A percentile compares a stretch with the other conserved stretches of the same genome.
Conservation (phyloP, 2,797 vertebrate species). For the Paedocypris micromegethes region DNA sequence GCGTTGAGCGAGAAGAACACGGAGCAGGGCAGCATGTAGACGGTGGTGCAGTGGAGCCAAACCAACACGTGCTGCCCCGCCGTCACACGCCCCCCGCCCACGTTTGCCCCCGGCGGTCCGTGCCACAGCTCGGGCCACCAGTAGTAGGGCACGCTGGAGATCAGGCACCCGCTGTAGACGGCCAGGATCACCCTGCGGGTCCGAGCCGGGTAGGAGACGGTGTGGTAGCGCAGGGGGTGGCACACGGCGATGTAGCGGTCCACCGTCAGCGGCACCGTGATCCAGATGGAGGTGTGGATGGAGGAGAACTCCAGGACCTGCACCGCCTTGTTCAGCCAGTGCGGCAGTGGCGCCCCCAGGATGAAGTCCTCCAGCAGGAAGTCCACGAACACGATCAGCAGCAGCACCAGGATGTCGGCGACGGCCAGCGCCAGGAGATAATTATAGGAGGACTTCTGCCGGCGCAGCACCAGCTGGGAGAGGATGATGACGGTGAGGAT, state of each 20-base stretch:
- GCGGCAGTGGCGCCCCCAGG: constrained; percentile 79
- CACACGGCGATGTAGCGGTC: constrained; percentile 95
- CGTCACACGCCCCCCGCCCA: constrained; percentile 61
- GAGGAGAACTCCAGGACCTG: constrained; percentile 94
- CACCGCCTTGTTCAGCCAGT: constrained; percentile 79
- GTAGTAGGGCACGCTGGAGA: constrained; percentile 89
- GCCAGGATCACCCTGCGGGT: constrained; percentile 85
- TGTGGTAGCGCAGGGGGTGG: constrained; percentile 89
- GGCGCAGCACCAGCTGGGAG: constrained; percentile 88
- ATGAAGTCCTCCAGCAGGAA: constrained; percentile 94
- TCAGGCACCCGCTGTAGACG: constrained; percentile 83
- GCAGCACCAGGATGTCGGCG: constrained; percentile 89
- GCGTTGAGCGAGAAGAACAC: constrained; percentile 93
- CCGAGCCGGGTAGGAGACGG: constrained; percentile 89
- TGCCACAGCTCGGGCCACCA: constrained; percentile 98
- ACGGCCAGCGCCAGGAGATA: constrained; percentile 92
- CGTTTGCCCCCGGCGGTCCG: constrained; percentile 58
- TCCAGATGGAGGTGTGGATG: constrained; percentile 97
- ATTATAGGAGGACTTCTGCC: constrained; percentile 97
- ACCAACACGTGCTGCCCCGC: constrained; percentile 83
- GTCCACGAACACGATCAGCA: constrained; percentile 94
- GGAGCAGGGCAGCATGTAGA: constrained; percentile 90
- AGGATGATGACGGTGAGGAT: constrained; percentile 95
- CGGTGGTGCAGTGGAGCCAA: constrained; percentile 90
- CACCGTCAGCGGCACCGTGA: constrained; percentile 88